phyloP scores from a whole-genome alignment of 1,140 invertebrate genomes.

The Dendroctonus valens region DNA sequence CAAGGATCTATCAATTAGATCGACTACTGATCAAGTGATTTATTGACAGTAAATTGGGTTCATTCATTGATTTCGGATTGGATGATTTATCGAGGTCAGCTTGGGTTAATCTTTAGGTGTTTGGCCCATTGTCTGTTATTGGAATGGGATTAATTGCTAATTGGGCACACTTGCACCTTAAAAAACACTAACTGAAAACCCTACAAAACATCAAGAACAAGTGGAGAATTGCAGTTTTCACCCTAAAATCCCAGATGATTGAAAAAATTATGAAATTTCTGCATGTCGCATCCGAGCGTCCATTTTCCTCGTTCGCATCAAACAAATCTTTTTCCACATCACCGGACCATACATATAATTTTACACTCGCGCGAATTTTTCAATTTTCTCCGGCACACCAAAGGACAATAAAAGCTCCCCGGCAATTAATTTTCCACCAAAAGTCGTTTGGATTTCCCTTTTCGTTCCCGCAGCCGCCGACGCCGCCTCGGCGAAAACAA shows the following conservation, averaged over 20 bases:
- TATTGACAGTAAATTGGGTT: constrained; percentile 1
- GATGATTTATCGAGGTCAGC: too few relatives aligned
- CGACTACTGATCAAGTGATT: constrained; percentile 13
- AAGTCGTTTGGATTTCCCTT: constrained; percentile 26
- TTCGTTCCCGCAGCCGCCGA: constrained; percentile 7
- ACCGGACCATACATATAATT: constrained; percentile 4
- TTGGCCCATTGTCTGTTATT: too few relatives aligned
- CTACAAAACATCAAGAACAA: too few relatives aligned
- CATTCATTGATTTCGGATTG: too few relatives aligned
- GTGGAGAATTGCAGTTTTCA: too few relatives aligned
- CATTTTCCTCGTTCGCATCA: background rate
- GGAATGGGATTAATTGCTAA: too few relatives aligned
- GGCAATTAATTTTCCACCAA: constrained; percentile 31
- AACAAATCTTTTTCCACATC: background rate
- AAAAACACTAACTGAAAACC: too few relatives aligned
- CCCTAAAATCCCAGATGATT: too few relatives aligned
- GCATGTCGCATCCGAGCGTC: background rate
- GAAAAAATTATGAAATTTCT: too few relatives aligned
- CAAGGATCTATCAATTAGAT: constrained; percentile 20
- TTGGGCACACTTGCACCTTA: too few relatives aligned
- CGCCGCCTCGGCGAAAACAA: constrained; percentile 8
- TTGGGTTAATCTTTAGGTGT: too few relatives aligned
- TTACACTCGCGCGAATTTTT: constrained; percentile 22
- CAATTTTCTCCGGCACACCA: constrained; percentile 23
- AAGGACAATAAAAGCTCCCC: constrained; percentile 22